phyloP scores from a whole-genome alignment of 2,888 invertebrate species.

The Leptinotarsa peninsularis region DNA sequence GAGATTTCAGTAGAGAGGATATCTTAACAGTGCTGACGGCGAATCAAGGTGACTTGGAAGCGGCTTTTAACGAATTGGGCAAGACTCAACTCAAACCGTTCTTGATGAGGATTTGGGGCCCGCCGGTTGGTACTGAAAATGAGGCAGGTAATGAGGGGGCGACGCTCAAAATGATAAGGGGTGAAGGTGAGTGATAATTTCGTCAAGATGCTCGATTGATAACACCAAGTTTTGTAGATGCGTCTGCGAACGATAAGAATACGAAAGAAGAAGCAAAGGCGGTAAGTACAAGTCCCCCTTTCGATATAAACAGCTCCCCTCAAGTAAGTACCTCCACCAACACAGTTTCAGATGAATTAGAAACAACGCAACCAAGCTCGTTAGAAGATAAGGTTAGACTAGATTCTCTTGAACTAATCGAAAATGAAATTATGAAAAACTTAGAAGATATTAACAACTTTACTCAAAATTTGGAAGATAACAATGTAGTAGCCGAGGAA shows the following conservation, averaged over 20 bases:
- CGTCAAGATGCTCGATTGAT: not conserved
- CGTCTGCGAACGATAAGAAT: slow-evolving; percentile 27
- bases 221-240: slow-evolving; percentile 33
- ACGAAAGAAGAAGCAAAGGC: slow-evolving; percentile 58
- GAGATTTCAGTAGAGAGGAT: slow-evolving; percentile 79
- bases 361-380: slow-evolving; percentile 19
- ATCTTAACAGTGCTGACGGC: slow-evolving; percentile 79
- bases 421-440: slow-evolving; percentile 56
- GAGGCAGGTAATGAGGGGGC: slow-evolving; percentile 69
- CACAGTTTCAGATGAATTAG: slow-evolving; percentile 21
- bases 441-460: slow-evolving; percentile 55
- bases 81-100: slow-evolving; percentile 83
- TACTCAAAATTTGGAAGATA: slow-evolving; percentile 46
- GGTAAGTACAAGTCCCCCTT: slow-evolving; percentile 59
- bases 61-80: slow-evolving; percentile 77
- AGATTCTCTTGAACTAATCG: slow-evolving; percentile 49
- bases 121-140: slow-evolving; percentile 78
- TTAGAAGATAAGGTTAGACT: slow-evolving; percentile 38
- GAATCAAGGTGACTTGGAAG: slow-evolving; percentile 79
- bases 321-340: slow-evolving; percentile 45
- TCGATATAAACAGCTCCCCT: slow-evolving; percentile 45
- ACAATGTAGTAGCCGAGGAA: slow-evolving; percentile 22
- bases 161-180: slow-evolving; percentile 56
- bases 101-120: slow-evolving; percentile 84
- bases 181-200: slow-evolving; percentile 60